These are phyloP conservation scores for Choreutis nemorana DNA, from an alignment of 2,888 invertebrate genomes.

Conservation along the genomic window DNA sequence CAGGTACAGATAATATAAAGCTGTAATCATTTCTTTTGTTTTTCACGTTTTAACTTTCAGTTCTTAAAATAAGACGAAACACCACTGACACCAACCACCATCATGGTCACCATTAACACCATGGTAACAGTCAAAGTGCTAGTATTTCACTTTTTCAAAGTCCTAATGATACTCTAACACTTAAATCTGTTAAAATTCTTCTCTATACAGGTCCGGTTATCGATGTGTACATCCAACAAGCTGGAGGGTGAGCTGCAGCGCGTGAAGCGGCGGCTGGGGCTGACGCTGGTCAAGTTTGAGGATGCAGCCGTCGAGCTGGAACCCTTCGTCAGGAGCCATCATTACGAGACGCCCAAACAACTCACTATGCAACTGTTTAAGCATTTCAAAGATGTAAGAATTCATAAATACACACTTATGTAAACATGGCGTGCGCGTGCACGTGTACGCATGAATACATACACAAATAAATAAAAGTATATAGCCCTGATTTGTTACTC, in stretches of 20 bases:
- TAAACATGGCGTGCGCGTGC: too few relatives aligned
- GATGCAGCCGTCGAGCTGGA: conserved; percentile 94
- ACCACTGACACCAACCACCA: background rate
- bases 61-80: background rate
- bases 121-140: too few relatives aligned
- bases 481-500: too few relatives aligned
- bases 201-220: conserved; percentile 87
- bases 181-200: too few relatives aligned
- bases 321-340: conserved; percentile 85
- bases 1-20: conserved; percentile 68
- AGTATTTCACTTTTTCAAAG: too few relatives aligned
- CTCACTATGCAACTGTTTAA: conserved; percentile 81
- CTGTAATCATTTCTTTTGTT: background rate
- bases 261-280: conserved; percentile 85
- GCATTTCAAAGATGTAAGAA: conserved; percentile 82
- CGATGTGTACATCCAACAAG: conserved; percentile 89
- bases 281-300: conserved; percentile 94
- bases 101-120: background rate
- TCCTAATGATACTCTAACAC: too few relatives aligned
- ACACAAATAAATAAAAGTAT: too few relatives aligned
- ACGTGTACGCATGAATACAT: too few relatives aligned
- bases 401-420: background rate
- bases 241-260: conserved; percentile 74
- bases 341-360: conserved; percentile 90
- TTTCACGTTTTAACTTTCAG: background rate